A percentile compares a stretch with the other conserved stretches of the same genome.
Evolutionary conservation across 1,140 invertebrate species (phyloP).

Genomic region (Anastatus disparis): DNA sequence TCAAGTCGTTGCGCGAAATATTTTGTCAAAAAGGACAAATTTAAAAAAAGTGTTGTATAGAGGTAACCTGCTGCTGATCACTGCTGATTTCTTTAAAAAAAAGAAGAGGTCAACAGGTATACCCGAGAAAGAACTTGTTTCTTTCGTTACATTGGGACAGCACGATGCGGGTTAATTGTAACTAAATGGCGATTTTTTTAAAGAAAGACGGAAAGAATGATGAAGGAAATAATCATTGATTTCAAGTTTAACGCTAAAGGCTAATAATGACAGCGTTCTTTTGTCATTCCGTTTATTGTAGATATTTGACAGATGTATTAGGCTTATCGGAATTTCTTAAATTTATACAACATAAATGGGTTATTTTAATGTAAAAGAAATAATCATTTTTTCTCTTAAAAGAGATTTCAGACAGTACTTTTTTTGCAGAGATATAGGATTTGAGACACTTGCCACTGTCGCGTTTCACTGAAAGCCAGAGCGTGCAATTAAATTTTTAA

Average conservation of each 20-base stretch:
- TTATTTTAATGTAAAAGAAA: constrained; percentile 27
- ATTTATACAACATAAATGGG: constrained; percentile 33
- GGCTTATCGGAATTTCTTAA: constrained; percentile 31
- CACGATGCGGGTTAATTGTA: constrained; percentile 35
- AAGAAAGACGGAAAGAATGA: constrained; percentile 7
- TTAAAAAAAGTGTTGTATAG: constrained; percentile 32
- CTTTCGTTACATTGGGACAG: constrained; percentile 14
- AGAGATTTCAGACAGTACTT: constrained; percentile 11
- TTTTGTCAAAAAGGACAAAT: constrained; percentile 4
- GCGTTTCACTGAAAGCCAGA: constrained; percentile 30
- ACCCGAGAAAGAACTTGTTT: constrained; percentile 25
- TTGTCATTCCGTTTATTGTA: constrained; percentile 43
- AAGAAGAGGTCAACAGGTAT: constrained; percentile 8
- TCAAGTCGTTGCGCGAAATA: constrained; percentile 13
- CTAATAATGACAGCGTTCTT: constrained; percentile 36
- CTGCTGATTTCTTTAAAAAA: constrained; percentile 1
- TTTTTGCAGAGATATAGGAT: constrained; percentile 11
- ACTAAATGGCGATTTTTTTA: constrained; percentile 31
- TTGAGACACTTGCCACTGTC: constrained; percentile 23
- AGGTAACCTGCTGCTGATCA: constrained; percentile 14
- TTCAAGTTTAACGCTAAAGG: constrained; percentile 21
- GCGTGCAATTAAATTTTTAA: constrained; percentile 40
- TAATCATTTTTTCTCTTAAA: constrained; percentile 20
- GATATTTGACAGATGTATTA: constrained; percentile 41
- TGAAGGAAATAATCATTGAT: constrained; percentile 27